Percentiles rank a stretch among this genome's conserved stretches.
Evolutionary conservation across 1,140 invertebrate species (phyloP).

Genomic region (Drosophila parvula): DNA sequence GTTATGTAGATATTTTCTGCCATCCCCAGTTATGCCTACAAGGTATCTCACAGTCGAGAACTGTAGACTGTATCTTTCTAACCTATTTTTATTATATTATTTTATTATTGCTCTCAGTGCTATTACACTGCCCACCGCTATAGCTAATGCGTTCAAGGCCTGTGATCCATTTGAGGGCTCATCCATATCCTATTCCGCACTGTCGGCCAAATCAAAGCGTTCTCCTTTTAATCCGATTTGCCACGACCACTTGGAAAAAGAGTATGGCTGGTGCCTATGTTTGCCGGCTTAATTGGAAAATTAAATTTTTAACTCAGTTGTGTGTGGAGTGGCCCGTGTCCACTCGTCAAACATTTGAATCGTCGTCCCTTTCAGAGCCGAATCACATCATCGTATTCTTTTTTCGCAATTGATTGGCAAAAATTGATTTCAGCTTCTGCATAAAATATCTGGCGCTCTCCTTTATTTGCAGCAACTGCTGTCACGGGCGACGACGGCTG

Average conservation of each 20-base stretch:
- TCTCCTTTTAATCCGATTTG: conserved; percentile 56
- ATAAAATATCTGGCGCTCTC: conserved; percentile 73
- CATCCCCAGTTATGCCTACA: no score
- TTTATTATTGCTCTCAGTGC: not conserved
- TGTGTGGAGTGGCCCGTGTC: conserved; percentile 50
- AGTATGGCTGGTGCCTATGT: conserved; percentile 21
- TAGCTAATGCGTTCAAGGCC: not conserved
- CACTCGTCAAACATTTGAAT: conserved; percentile 68
- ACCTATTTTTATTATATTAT: not conserved
- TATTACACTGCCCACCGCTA: not conserved
- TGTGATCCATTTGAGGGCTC: conserved; percentile 7
- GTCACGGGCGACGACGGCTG: conserved; percentile 39
- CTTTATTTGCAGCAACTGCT: conserved; percentile 74
- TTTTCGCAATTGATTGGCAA: conserved; percentile 78
- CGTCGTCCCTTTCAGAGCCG: conserved; percentile 39
- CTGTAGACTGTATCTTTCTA: no score
- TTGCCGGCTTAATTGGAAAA: conserved; percentile 73
- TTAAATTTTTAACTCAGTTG: conserved; percentile 74
- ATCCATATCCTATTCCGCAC: conserved; percentile 13
- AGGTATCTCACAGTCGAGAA: no score
- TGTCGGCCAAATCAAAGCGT: conserved; percentile 19
- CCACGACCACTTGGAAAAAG: conserved; percentile 12
- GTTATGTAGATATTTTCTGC: no score
- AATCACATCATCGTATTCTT: conserved; percentile 52
- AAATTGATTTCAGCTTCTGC: conserved; percentile 79